Evolutionary conservation across 2,113 vertebrate species (phyloP).

Genomic region (Zeus faber): DNA sequence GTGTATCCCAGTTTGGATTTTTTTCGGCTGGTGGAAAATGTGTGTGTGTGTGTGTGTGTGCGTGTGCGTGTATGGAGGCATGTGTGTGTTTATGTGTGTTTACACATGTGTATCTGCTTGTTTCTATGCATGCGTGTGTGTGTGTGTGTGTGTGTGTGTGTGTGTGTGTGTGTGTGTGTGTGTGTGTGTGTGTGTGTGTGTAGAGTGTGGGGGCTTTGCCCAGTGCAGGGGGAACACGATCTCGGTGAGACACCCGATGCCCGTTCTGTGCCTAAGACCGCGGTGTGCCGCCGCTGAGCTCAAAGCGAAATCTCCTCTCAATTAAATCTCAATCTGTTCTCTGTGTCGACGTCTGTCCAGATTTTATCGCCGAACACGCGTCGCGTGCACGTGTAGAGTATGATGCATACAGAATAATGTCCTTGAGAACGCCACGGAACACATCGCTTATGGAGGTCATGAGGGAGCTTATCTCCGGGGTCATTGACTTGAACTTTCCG

Average conservation of each 20-base stretch:
- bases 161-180: conserved; percentile 4
- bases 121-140: background rate
- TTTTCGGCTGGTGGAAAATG: conserved; percentile 20
- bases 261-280: conserved; percentile 18
- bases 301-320: conserved; percentile 21
- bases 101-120: background rate
- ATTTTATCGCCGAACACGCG: too few relatives aligned
- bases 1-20: conserved; percentile 50
- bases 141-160: conserved; percentile 5
- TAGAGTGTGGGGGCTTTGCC: conserved; percentile 9
- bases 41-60: conserved; percentile 9
- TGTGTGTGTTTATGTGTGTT: conserved; percentile 1
- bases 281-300: conserved; percentile 27
- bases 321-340: conserved; percentile 32
- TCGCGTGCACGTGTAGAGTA: too few relatives aligned
- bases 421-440: too few relatives aligned
- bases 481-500: conserved; percentile 28
- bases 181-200: conserved; percentile 6
- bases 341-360: too few relatives aligned
- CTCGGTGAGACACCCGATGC: conserved; percentile 29
- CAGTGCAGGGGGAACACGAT: conserved; percentile 27
- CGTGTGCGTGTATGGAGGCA: background rate
- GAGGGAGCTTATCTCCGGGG: background rate
- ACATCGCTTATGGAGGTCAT: background rate
- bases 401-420: too few relatives aligned